Evolutionary conservation across 2,113 vertebrate genomes (phyloP).

Genomic region (Heloderma charlesbogerti): DNA sequence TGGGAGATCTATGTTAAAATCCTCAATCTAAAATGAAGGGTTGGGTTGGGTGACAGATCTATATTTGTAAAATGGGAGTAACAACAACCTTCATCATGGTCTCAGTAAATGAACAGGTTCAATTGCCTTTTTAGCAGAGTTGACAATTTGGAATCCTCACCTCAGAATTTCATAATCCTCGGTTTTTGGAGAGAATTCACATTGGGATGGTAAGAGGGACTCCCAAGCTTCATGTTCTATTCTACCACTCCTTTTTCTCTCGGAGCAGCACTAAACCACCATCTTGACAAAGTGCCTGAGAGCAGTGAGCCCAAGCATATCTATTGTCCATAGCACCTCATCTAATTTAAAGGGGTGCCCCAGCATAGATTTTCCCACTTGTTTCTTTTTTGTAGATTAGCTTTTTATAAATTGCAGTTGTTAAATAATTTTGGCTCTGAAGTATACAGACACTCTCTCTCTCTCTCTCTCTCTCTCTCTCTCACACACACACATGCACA

Average conservation of each 20-base stretch:
- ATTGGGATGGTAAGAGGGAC: not conserved
- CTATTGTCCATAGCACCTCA: not conserved
- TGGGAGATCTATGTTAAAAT: not conserved
- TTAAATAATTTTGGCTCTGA: not conserved
- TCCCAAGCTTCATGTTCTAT: not conserved
- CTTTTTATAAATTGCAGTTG: not conserved
- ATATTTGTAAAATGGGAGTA: not conserved
- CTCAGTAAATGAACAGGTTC: not conserved
- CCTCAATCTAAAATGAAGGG: not conserved
- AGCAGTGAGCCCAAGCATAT: no score
- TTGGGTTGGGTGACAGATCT: not conserved
- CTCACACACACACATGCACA: no score
- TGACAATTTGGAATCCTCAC: not conserved
- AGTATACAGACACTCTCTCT: not conserved
- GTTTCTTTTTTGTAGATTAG: not conserved
- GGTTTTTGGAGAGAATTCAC: not conserved
- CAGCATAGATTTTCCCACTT: not conserved
- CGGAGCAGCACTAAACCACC: not conserved
- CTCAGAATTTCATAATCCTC: not conserved
- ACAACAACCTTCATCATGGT: not conserved
- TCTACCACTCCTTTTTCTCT: not conserved
- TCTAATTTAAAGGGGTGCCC: not conserved
- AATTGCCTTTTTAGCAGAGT: not conserved
- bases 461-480: not conserved
- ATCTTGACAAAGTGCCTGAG: not conserved